Percentiles rank a stretch among this genome's conserved stretches.
These are phyloP conservation scores for Sebastes diploproa DNA, from an alignment of 2,797 vertebrate species.

Conservation along the genomic window DNA sequence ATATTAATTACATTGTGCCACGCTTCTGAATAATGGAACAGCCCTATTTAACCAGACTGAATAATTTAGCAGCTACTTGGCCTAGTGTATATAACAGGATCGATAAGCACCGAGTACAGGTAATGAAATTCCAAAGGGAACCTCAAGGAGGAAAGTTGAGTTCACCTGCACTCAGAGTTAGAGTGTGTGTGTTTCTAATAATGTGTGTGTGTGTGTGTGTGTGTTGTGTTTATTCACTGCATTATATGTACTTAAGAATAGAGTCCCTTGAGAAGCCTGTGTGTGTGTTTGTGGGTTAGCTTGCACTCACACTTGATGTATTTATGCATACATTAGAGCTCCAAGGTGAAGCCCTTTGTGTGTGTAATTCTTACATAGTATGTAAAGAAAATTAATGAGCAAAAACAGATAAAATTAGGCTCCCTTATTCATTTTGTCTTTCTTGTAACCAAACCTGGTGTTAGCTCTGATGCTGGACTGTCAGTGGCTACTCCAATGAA, in stretches of 20 bases:
- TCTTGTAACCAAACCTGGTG: neutral
- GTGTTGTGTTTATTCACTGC: slow-evolving; percentile 13
- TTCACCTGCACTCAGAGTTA: slow-evolving; percentile 46
- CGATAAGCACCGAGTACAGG: slow-evolving; percentile 80
- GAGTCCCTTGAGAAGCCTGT: neutral
- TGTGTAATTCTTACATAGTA: neutral
- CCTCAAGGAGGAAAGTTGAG: slow-evolving; percentile 60
- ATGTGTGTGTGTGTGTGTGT: neutral
- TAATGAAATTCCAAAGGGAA: slow-evolving; percentile 80
- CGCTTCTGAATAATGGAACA: slow-evolving; percentile 85
- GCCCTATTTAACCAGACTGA: slow-evolving; percentile 86
- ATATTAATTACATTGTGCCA: slow-evolving; percentile 87
- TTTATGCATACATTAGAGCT: neutral
- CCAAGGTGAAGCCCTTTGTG: neutral
- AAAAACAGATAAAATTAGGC: neutral
- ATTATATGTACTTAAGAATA: slow-evolving; percentile 13
- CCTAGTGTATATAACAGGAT: slow-evolving; percentile 83
- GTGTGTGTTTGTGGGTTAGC: neutral
- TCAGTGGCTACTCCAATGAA: neutral
- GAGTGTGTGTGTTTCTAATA: neutral
- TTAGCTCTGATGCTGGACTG: neutral
- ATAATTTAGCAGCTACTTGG: slow-evolving; percentile 84
- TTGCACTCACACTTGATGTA: neutral
- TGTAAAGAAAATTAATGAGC: neutral
- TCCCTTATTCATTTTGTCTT: neutral